These are phyloP conservation scores for Camponotus vicinus DNA, from an alignment of 1,140 invertebrate genomes.

Conservation along the genomic window DNA sequence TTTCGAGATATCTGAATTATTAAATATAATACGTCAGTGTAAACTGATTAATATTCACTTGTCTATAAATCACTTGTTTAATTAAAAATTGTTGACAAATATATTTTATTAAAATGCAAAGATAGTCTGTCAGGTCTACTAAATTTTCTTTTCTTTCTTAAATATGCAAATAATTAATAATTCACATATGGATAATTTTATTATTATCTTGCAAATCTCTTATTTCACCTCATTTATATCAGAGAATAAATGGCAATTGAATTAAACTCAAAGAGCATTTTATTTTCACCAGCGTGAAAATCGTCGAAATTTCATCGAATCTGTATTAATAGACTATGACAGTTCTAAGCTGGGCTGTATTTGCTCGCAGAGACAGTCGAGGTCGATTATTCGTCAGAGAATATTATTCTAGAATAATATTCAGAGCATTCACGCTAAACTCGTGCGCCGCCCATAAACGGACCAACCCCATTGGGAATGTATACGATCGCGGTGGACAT, in stretches of 20 bases:
- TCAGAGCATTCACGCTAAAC: slow-evolving; percentile 5
- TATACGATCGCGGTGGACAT: slow-evolving; percentile 15
- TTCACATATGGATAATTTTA: not conserved
- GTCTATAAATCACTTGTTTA: too few relatives aligned
- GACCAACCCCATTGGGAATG: not conserved
- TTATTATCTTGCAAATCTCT: slow-evolving; percentile 16
- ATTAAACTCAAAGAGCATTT: slow-evolving; percentile 25
- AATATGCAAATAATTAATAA: not conserved
- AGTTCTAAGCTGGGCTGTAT: slow-evolving; percentile 38
- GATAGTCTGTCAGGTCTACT: too few relatives aligned
- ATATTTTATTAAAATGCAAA: too few relatives aligned
- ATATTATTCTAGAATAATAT: slow-evolving; percentile 55
- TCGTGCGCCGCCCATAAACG: slow-evolving; percentile 22
- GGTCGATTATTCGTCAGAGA: slow-evolving; percentile 40
- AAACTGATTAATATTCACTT: too few relatives aligned
- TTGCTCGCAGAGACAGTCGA: slow-evolving; percentile 34
- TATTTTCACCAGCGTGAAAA: slow-evolving; percentile 11
- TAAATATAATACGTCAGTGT: too few relatives aligned
- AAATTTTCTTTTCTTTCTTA: not conserved
- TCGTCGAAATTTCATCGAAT: slow-evolving; percentile 27
- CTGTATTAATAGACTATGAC: slow-evolving; percentile 27
- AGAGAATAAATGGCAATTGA: slow-evolving; percentile 2
- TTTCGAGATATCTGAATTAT: too few relatives aligned
- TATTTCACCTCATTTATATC: not conserved
- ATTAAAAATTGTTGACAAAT: too few relatives aligned